Base-by-base conservation (phyloP, 2,888 invertebrate genomes). In the Drosophila bunnanda region DNA sequence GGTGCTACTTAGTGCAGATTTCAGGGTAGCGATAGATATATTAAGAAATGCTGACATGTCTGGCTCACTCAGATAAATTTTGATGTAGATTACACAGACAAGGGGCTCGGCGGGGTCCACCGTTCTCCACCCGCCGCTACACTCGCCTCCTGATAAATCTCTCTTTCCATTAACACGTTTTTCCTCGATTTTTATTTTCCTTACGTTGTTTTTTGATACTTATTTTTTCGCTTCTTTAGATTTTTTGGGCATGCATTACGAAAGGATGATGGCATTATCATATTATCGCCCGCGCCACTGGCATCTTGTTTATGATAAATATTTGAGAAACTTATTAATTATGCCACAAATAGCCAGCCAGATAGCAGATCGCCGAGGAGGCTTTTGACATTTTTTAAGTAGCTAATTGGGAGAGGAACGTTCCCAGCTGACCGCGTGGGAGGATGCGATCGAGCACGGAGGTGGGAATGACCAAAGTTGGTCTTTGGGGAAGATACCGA, bases 31-130 rank as follows among this genome's bases (percentile, higher is more conserved):
- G 85, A 85, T 85, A 85, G 88, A 85, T 85, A 84, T 87, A 85
- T 88, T 85, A 88, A 88, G 88, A 85, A 85, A 88, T 85, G 85
- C 82, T 85, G 85, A 85, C 88, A 85, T 85, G 88, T 85, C 82
- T 87, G 78, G 85, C 82, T 87, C 88, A 82, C 79, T 80, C 70
- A 78, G 85, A 85, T 85, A 85, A 87, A 88, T 85, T 87, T 85
- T 85, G 85, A 85, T 85, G 85, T 82, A 85, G 85, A 85, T 85
- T 85, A 70, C 77, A 64, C 67, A 25, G 54, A 75, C 20, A 41
- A 22, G 43, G 75, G 79, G 71, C 75, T 75, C 75, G 74, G 76
- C 75, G 75, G 77, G 76, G 43, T 17, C 34, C 44, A 22, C 39
- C 50, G 22, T 70, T 46, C 56, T 59, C 66, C 65, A 52, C 60